These are phyloP conservation scores for Eupithecia tripunctaria DNA, from an alignment of 2,888 invertebrate species.

Conservation along the genomic window DNA sequence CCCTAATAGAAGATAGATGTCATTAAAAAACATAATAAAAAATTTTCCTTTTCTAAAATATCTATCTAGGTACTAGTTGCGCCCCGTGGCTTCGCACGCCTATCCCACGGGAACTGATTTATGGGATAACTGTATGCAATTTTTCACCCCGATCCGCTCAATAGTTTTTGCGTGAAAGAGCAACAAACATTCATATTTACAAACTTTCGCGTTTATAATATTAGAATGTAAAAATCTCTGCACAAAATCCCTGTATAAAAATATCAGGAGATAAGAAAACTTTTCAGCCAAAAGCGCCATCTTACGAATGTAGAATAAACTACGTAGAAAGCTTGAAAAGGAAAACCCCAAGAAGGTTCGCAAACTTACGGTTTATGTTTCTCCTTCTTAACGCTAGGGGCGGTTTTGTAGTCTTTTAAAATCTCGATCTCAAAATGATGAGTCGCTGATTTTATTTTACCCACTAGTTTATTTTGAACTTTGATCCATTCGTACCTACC, in stretches of 20 bases:
- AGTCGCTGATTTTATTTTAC: neutral
- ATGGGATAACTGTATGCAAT: too few relatives aligned
- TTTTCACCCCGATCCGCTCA: too few relatives aligned
- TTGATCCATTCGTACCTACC: neutral
- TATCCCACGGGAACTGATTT: too few relatives aligned
- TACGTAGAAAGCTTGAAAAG: slow-evolving; percentile 11
- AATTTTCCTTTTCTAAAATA: too few relatives aligned
- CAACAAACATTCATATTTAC: too few relatives aligned
- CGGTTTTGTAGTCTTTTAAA: neutral
- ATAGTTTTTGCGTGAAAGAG: too few relatives aligned
- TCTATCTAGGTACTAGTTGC: too few relatives aligned
- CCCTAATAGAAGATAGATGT: too few relatives aligned
- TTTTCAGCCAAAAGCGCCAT: slow-evolving; percentile 23
- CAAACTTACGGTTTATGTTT: slow-evolving; percentile 13
- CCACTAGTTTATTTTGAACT: neutral
- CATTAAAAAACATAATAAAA: too few relatives aligned
- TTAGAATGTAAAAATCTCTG: neutral
- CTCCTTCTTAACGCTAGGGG: slow-evolving; percentile 17
- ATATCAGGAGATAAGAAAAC: neutral
- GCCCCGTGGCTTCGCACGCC: too few relatives aligned
- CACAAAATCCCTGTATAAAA: neutral
- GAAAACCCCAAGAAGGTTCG: neutral
- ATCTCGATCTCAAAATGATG: neutral
- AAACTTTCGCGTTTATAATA: too few relatives aligned
- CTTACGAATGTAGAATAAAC: slow-evolving; percentile 16